Evolutionary conservation across 2,888 invertebrate species (phyloP), one percentile per base, ranked within the genome.

Genomic region (Drosophila leonis): DNA sequence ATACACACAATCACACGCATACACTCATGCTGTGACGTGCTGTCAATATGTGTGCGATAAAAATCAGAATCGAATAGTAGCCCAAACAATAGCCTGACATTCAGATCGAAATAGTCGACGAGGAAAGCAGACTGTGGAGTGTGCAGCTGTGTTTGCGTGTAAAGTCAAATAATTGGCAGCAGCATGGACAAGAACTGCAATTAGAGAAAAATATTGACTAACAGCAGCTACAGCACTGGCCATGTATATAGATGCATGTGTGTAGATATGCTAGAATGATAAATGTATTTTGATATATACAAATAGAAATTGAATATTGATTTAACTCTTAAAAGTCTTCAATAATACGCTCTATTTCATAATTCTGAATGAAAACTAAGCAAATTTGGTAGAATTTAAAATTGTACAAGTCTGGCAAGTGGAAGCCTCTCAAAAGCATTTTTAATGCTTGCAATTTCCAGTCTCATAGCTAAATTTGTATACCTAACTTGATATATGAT

Each of bases 151-250:
- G 51, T 64, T 63, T 66, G 62, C 56, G 15, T 66, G 71, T 52
- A 61, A 59, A 71, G 60, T 61, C 62, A 55, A 73, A 65, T 74
- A 72, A 81, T 78, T 86, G 89, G 72, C 89, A 81, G 80, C 72
- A 69, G 66, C 61, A 65, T 75, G 65, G 55, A 68, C 59, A 78
- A 65, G 71, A 82, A 67, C 35, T 74, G 76, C 78, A 80, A 76
- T 84, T 82, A 84, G 70, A 72, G 55, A 55, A 35, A 54, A 54
- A 56, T 41, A 74, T 60, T 65, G 74, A 52, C 41, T 8, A 10
- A 33, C 46, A 48, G 48, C n/a, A n/a, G 41, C 4, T 12, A 76
- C 78, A 78, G 56, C 48, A 6, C 31, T 15, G 27, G 18, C 5
- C 66, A 64, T 1, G 1, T 13, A 39, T 5, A 27, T 70, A 70